phyloP scores from a whole-genome alignment of 1,140 invertebrate species.

The Hylaeus volcanicus region DNA sequence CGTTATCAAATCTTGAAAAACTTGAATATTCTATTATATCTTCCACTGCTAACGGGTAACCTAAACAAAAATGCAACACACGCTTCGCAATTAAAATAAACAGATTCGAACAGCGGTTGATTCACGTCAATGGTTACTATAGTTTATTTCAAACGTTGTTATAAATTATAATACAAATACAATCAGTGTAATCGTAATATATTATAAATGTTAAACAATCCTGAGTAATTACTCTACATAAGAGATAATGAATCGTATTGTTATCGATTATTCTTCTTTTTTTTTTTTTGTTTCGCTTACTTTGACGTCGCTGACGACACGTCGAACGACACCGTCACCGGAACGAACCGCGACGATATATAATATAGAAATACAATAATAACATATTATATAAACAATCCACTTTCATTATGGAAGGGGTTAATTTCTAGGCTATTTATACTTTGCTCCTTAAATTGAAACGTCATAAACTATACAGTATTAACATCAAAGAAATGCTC shows the following conservation, averaged over 20 bases:
- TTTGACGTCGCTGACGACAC: constrained; percentile 2
- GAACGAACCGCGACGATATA: constrained; percentile 70
- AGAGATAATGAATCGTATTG: constrained; percentile 71
- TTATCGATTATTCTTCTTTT: constrained; percentile 59
- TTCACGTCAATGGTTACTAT: constrained; percentile 71
- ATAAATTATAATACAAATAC: constrained; percentile 79
- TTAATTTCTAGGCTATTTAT: constrained; percentile 72
- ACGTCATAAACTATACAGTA: constrained; percentile 78
- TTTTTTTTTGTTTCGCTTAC: constrained; percentile 13
- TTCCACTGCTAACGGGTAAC: too few relatives aligned
- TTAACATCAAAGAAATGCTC: constrained; percentile 74
- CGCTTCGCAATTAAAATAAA: neutral
- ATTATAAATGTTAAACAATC: constrained; percentile 79
- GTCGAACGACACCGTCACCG: constrained; percentile 47
- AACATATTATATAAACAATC: constrained; percentile 74
- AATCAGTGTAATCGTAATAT: constrained; percentile 76
- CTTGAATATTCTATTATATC: too few relatives aligned
- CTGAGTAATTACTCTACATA: constrained; percentile 78
- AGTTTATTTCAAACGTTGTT: constrained; percentile 78
- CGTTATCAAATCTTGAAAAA: too few relatives aligned
- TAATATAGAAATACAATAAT: constrained; percentile 74
- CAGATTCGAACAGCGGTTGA: neutral
- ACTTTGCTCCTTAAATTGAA: constrained; percentile 66
- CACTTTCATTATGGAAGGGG: constrained; percentile 62
- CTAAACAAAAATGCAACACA: too few relatives aligned